Base-by-base conservation (phyloP, 2,888 invertebrate genomes). In the Heliconius sara region DNA sequence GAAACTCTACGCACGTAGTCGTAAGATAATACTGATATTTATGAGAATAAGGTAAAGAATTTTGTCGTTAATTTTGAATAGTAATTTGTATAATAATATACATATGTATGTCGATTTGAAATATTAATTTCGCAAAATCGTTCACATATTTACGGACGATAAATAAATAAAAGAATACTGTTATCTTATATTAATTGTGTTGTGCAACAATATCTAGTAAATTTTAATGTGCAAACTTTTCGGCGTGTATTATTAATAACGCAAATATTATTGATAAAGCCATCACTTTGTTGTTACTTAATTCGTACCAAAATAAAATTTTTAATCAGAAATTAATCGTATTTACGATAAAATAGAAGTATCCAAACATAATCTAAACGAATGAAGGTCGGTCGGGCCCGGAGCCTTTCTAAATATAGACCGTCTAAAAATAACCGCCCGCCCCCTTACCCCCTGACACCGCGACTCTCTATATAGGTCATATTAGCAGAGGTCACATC, bases 401-500 rank as follows among this genome's bases (percentile, higher is more conserved):
- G 85, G 85, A 87, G 88, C 88, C 87, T 82, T 84, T 85, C 93
- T 93, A 93, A 91, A 93, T 91, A 92, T 93, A 93, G 88, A 83
- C 57, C 84, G 80, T 83, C 89, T 88, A 87, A 91, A 93, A 92
- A 93, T 93, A 93, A 84, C 76, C 75, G 83, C 68, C 72, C 78
- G 70, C 76, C 84, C 74, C 81, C 80, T 76, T 83, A 82, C 81
- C 81, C 75, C 80, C 80, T 78, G 71, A 60, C 72, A 72, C 77
- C 79, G 76, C 78, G 80, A 83, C 83, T 84, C 79, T 60, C 81
- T 70, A 85, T 84, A 83, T 86, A 83, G 86, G 85, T 86, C 85
- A 83, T 80, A 80, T 71, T 74, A 76, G 77, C 73, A 52, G 76
- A 60, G 74, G 79, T 75, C 77, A 75, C 47, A 74, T 75, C n/a